phyloP scores from a whole-genome alignment of 1,140 invertebrate species.

The Drosophila punjabiensis region DNA sequence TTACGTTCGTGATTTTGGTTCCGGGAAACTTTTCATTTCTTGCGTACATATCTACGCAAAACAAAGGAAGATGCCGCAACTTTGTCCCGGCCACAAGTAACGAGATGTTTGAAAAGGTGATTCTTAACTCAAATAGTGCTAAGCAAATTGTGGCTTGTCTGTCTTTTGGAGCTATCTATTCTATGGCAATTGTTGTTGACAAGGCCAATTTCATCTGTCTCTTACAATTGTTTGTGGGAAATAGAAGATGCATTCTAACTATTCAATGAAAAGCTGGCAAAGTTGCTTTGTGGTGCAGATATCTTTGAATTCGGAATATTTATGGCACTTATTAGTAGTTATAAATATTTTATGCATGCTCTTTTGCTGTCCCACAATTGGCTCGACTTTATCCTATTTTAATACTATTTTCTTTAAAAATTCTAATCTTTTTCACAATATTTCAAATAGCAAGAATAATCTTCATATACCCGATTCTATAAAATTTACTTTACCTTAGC shows the following conservation, averaged over 20 bases:
- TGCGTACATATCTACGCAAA: slow-evolving; percentile 45
- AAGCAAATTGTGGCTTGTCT: slow-evolving; percentile 43
- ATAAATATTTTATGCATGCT: not conserved
- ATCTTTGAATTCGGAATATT: no score
- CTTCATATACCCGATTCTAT: not conserved
- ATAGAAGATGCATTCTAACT: not conserved
- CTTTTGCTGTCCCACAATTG: not conserved
- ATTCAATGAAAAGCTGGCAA: not conserved
- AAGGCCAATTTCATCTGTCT: slow-evolving; percentile 15
- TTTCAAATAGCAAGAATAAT: not conserved
- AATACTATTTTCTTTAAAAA: not conserved
- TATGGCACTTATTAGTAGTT: not conserved
- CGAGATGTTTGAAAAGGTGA: slow-evolving; percentile 17
- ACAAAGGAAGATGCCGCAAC: slow-evolving; percentile 30
- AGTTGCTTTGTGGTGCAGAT: not conserved
- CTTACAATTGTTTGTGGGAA: not conserved
- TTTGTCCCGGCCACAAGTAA: slow-evolving; percentile 19
- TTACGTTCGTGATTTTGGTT: slow-evolving; percentile 75
- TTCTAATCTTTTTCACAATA: not conserved
- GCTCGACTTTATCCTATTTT: not conserved
- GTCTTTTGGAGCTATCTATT: not conserved
- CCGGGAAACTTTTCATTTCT: slow-evolving; percentile 68
- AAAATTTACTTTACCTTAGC: not conserved
- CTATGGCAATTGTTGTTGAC: slow-evolving; percentile 17
- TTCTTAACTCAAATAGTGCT: slow-evolving; percentile 41